phyloP scores from a whole-genome alignment of 2,888 invertebrate species.

The Cactoblastis cactorum region DNA sequence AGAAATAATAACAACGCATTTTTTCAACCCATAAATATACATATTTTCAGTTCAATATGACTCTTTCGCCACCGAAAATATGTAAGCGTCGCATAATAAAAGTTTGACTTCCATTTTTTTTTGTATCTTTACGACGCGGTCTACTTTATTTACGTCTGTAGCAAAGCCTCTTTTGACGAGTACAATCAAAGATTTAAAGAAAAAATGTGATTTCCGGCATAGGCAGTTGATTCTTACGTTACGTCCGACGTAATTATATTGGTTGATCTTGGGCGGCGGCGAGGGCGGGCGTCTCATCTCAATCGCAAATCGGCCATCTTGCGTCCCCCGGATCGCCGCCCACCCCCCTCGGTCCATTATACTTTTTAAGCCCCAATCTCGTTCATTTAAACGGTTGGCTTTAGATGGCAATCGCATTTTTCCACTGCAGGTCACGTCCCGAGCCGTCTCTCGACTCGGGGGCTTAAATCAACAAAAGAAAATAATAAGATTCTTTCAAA shows the following conservation, averaged over 20 bases:
- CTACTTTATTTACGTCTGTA: no score
- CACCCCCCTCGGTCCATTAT: slow-evolving; percentile 81
- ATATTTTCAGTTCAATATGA: no score
- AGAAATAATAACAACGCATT: no score
- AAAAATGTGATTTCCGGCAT: slow-evolving; percentile 16
- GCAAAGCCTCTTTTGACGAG: neutral
- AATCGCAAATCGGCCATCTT: slow-evolving; percentile 80
- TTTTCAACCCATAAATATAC: no score
- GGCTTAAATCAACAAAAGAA: slow-evolving; percentile 85
- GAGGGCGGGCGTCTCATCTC: slow-evolving; percentile 71
- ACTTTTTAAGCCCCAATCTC: slow-evolving; percentile 87
- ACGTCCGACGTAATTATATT: slow-evolving; percentile 72
- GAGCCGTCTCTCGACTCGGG: slow-evolving; percentile 77
- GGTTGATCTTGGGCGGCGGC: slow-evolving; percentile 65
- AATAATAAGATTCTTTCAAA: slow-evolving; percentile 86
- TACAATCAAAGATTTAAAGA: neutral
- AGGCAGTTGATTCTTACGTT: slow-evolving; percentile 43
- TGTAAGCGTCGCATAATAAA: no score
- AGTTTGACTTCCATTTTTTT: no score
- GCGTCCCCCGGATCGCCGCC: slow-evolving; percentile 72
- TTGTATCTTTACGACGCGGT: no score
- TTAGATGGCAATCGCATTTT: slow-evolving; percentile 85
- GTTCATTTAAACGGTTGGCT: slow-evolving; percentile 85
- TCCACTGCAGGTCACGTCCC: slow-evolving; percentile 84
- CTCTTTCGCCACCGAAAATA: no score